phyloP scores from a whole-genome alignment of 2,888 invertebrate species.

The Euplexia lucipara region DNA sequence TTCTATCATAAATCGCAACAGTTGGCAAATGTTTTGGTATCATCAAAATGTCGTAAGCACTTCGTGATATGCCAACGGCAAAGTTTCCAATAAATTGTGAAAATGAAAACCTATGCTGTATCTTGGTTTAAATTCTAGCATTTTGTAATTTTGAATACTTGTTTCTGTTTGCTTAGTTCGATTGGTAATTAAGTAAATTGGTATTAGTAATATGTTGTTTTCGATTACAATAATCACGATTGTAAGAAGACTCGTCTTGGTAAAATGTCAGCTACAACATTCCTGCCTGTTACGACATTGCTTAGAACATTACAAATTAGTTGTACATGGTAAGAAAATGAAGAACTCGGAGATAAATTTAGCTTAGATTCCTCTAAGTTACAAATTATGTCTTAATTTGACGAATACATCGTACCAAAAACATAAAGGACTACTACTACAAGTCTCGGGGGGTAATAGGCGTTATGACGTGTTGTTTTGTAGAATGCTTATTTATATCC shows the following conservation, averaged over 20 bases:
- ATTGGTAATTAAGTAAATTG: slow-evolving; percentile 51
- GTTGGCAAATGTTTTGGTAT: slow-evolving; percentile 49
- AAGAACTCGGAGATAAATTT: no score
- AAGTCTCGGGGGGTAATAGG: no score
- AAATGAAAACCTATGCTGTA: slow-evolving; percentile 49
- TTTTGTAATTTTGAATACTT: slow-evolving; percentile 43
- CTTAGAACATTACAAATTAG: neutral
- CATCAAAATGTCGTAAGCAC: slow-evolving; percentile 49
- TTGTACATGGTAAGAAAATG: no score
- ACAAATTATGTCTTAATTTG: no score
- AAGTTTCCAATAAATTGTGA: slow-evolving; percentile 63
- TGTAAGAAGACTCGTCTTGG: neutral
- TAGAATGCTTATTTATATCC: no score
- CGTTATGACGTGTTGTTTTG: no score
- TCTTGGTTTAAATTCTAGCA: slow-evolving; percentile 23
- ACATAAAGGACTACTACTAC: no score
- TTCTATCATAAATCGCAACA: slow-evolving; percentile 52
- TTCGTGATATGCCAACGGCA: slow-evolving; percentile 61
- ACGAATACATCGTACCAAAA: no score
- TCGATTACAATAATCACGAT: slow-evolving; percentile 33
- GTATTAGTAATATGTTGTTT: slow-evolving; percentile 21
- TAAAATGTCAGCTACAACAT: neutral
- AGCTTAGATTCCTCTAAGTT: no score
- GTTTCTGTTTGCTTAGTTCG: slow-evolving; percentile 10
- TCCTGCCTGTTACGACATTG: neutral